Percentiles rank a stretch among this genome's conserved stretches.
These are phyloP conservation scores for Neelides sp. DNA, from an alignment of 1,140 invertebrate species.

Conservation along the genomic window DNA sequence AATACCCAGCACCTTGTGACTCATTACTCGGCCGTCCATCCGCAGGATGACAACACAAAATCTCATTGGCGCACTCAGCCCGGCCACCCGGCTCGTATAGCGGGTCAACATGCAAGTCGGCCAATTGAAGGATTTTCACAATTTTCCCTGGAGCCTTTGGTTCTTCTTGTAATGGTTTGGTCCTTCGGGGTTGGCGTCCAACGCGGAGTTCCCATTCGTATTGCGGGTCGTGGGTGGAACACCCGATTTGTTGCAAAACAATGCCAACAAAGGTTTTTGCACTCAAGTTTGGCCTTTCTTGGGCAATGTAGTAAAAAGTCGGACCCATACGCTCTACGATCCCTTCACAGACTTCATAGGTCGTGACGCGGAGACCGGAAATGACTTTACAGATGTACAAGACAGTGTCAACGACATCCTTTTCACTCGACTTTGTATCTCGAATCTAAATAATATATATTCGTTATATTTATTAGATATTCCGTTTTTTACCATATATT, in stretches of 20 bases:
- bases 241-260: slow-evolving; percentile 39
- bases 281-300: slow-evolving; percentile 38
- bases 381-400: no score
- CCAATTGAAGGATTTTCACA: slow-evolving; percentile 54
- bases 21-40: slow-evolving; percentile 36
- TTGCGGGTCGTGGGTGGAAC: slow-evolving; percentile 32
- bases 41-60: slow-evolving; percentile 60
- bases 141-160: not conserved
- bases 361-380: not conserved
- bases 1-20: slow-evolving; percentile 50
- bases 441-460: no score
- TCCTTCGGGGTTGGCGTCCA: not conserved
- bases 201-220: slow-evolving; percentile 40
- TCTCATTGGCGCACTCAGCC: slow-evolving; percentile 52
- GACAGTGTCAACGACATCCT: no score
- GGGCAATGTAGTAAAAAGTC: slow-evolving; percentile 39
- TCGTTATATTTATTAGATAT: no score
- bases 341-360: slow-evolving; percentile 20
- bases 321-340: slow-evolving; percentile 18
- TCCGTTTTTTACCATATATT: no score
- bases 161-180: not conserved
- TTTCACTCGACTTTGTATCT: no score
- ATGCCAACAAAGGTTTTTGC: slow-evolving; percentile 43
- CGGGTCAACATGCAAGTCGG: slow-evolving; percentile 69
- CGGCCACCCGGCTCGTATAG: slow-evolving; percentile 52